These are phyloP conservation scores for Prosapia bicincta DNA, from an alignment of 2,888 invertebrate genomes.

Conservation along the genomic window DNA sequence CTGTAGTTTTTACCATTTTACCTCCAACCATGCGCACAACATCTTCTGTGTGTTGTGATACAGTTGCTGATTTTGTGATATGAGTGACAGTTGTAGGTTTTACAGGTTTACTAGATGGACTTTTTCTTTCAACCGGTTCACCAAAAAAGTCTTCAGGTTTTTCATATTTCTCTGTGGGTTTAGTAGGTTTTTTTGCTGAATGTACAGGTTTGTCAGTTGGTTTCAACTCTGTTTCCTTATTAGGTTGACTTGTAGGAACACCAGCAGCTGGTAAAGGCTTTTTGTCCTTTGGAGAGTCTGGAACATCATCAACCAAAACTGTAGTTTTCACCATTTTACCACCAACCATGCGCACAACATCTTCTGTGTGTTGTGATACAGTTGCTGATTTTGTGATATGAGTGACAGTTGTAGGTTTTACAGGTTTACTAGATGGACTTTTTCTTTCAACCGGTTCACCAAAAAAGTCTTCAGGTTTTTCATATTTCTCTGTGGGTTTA, in stretches of 20 bases:
- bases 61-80: neutral
- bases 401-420: neutral
- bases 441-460: neutral
- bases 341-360: neutral
- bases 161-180: neutral
- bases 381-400: neutral
- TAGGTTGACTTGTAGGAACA: constrained; percentile 1
- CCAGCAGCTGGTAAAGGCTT: constrained; percentile 16
- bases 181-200: constrained; percentile 13
- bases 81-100: neutral
- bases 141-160: neutral
- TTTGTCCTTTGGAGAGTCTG: neutral
- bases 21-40: constrained; percentile 7
- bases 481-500: constrained; percentile 2
- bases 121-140: neutral
- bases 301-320: constrained; percentile 7
- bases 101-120: neutral
- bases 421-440: neutral
- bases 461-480: constrained; percentile 9
- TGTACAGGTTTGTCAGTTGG: constrained; percentile 2
- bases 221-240: neutral
- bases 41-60: constrained; percentile 4
- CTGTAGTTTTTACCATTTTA: constrained; percentile 11
- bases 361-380: neutral
- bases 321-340: constrained; percentile 13